Evolutionary conservation across 1,140 invertebrate genomes (phyloP), one percentile per base, ranked within the genome.

Genomic region (Sweltsa coloradensis): DNA sequence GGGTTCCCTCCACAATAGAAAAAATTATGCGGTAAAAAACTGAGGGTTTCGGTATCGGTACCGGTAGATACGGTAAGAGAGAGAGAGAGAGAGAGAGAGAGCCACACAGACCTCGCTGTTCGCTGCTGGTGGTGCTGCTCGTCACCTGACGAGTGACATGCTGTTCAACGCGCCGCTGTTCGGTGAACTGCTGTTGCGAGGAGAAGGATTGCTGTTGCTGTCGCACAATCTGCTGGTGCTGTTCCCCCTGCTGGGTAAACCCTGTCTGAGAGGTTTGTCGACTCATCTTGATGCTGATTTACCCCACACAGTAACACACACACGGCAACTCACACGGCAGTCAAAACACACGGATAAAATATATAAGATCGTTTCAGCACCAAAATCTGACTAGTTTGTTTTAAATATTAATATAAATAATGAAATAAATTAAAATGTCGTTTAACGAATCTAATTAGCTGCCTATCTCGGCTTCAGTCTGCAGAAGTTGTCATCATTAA

Each of bases 111-210:
- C 43, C 43, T 45, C 29, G 25, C 69, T 83, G 79, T 63, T 85
- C 81, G 62, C 77, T 81, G 65, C n/a, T n/a, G n/a, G n/a, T n/a
- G n/a, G n/a, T n/a, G n/a, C n/a, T n/a, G n/a, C n/a, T n/a, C n/a
- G 78, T 81, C 63, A 83, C 72, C 66, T 85, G 81, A 55, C 78
- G 73, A 44, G 79, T 81, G 65, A 83, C 73, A 64, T 81, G 81
- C 63, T 81, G 78, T 67, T 84, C 81, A 52, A 78, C 81, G 58
- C 76, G 74, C 61, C 83, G 79, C 64, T 83, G 78, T 60, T 74
- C 68, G 18, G 67, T 66, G 45, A 68, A 66, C 51, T 74, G 70
- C 48, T 71, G 65, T 53, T 74, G 71, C 57, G 71, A 70, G 14
- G 34, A 13, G 19, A 39, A 26, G n/a, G 56, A 58, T 40, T 58